A percentile compares a stretch with the other conserved stretches of the same genome.
Evolutionary conservation across 2,888 invertebrate genomes (phyloP).

Genomic region (Maniola hyperantus): DNA sequence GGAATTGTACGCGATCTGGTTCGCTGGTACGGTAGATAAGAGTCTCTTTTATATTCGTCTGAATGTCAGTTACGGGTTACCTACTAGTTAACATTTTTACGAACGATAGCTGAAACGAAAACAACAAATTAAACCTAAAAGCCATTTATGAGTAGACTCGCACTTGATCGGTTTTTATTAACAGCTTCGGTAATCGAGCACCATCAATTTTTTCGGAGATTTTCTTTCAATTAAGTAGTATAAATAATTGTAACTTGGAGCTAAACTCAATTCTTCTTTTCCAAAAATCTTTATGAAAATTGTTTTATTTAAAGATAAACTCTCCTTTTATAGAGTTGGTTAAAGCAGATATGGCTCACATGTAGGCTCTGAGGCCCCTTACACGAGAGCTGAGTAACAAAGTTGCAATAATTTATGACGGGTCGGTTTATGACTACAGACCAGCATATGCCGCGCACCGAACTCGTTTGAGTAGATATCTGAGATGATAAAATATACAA

Average conservation of each 20-base stretch:
- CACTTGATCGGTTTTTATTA: no score
- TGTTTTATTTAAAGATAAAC: no score
- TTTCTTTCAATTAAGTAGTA: background rate
- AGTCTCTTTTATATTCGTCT: conserved; percentile 51
- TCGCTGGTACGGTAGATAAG: conserved; percentile 69
- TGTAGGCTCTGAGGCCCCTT: conserved; percentile 6
- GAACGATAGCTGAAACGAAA: background rate
- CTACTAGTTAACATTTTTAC: conserved; percentile 14
- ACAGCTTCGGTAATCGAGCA: background rate
- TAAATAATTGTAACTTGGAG: no score
- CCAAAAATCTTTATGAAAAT: no score
- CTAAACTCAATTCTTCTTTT: no score
- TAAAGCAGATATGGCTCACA: conserved; percentile 10
- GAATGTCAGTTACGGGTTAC: conserved; percentile 24
- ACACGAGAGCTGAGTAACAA: conserved; percentile 58
- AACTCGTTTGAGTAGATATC: conserved; percentile 42
- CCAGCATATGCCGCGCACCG: conserved; percentile 68
- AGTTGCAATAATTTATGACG: conserved; percentile 76
- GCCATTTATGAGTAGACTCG: background rate
- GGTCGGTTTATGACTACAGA: conserved; percentile 64
- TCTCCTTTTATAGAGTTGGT: background rate
- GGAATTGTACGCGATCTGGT: conserved; percentile 64
- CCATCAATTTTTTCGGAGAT: no score
- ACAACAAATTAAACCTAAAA: conserved; percentile 3
- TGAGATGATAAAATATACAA: conserved; percentile 26